These are phyloP conservation scores for Glaucopsyche alexis DNA, from an alignment of 2,888 invertebrate species.

Conservation along the genomic window DNA sequence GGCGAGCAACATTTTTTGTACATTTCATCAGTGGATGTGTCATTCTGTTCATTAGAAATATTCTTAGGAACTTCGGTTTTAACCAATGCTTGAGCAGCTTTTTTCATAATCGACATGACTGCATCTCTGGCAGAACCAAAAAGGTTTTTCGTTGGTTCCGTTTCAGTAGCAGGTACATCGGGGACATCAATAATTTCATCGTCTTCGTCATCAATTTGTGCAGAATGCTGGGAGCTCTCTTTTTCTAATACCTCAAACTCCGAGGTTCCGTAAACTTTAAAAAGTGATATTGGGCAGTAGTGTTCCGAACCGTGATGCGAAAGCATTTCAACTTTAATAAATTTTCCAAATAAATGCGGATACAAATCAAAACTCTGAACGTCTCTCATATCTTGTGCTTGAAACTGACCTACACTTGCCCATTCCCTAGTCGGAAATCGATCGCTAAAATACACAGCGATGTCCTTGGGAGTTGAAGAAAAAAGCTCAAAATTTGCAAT, in stretches of 20 bases:
- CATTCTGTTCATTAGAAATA: slow-evolving; percentile 73
- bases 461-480: slow-evolving; percentile 96
- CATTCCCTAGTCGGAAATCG: slow-evolving; percentile 95
- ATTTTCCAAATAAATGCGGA: slow-evolving; percentile 92
- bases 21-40: slow-evolving; percentile 64
- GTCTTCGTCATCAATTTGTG: slow-evolving; percentile 82
- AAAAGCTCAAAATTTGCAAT: slow-evolving; percentile 98
- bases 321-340: slow-evolving; percentile 93
- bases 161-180: slow-evolving; percentile 67
- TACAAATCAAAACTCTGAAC: slow-evolving; percentile 92
- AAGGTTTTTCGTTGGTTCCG: slow-evolving; percentile 83
- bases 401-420: slow-evolving; percentile 92
- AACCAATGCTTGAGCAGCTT: slow-evolving; percentile 91
- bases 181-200: slow-evolving; percentile 83
- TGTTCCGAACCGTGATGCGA: slow-evolving; percentile 98
- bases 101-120: slow-evolving; percentile 94
- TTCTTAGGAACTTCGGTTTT: slow-evolving; percentile 84
- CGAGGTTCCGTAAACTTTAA: slow-evolving; percentile 95
- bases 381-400: slow-evolving; percentile 91
- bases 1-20: slow-evolving; percentile 84
- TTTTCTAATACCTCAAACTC: slow-evolving; percentile 94
- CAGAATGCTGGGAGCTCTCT: slow-evolving; percentile 85
- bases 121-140: slow-evolving; percentile 94
- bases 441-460: slow-evolving; percentile 92
- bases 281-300: slow-evolving; percentile 97